phyloP scores from a whole-genome alignment of 2,113 vertebrate genomes.

The Brachypteracias leptosomus region DNA sequence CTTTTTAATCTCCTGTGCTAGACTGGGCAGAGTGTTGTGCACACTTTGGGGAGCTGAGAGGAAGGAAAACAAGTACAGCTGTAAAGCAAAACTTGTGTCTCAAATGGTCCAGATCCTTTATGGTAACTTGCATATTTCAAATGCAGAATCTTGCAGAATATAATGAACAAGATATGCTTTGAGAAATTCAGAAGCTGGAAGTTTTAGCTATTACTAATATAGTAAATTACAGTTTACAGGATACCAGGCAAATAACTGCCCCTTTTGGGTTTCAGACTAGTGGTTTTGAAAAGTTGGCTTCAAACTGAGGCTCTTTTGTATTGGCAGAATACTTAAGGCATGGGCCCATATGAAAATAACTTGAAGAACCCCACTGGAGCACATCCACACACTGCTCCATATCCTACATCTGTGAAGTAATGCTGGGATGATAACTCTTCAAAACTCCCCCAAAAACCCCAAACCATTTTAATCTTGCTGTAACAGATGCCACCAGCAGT shows the following conservation, averaged over 20 bases:
- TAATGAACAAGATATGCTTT: background rate
- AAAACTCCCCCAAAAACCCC: background rate
- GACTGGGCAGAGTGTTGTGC: background rate
- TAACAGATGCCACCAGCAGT: background rate
- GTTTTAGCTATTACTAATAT: slow-evolving; percentile 35
- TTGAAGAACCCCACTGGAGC: background rate
- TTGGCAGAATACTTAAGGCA: background rate
- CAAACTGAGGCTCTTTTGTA: slow-evolving; percentile 23
- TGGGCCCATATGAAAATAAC: slow-evolving; percentile 18
- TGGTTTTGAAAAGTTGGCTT: slow-evolving; percentile 36
- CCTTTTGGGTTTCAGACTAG: slow-evolving; percentile 25
- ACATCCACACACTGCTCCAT: background rate
- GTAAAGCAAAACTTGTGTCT: background rate
- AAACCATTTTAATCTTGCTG: background rate
- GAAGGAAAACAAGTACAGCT: background rate
- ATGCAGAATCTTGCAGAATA: background rate
- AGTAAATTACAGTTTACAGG: slow-evolving; percentile 38
- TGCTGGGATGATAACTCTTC: background rate
- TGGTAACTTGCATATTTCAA: background rate
- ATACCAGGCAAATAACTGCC: slow-evolving; percentile 26
- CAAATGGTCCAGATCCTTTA: background rate
- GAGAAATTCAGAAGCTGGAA: slow-evolving; percentile 13
- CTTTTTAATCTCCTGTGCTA: background rate
- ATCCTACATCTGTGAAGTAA: background rate
- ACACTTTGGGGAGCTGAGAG: background rate